Percentiles rank a stretch among this genome's conserved stretches.
phyloP scores from a whole-genome alignment of 2,888 invertebrate genomes.

The Schizaphis graminum region DNA sequence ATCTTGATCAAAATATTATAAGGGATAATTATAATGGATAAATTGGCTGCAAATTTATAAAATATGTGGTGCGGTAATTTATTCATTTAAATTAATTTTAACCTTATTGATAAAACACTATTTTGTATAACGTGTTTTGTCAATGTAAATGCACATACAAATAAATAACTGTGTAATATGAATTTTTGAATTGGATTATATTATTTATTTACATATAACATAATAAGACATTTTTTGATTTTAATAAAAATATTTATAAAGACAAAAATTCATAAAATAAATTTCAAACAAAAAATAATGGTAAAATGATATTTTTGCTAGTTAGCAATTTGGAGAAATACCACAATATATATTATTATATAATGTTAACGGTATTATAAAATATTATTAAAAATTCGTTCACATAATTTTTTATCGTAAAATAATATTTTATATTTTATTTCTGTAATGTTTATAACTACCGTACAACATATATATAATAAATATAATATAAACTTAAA shows the following conservation, averaged over 20 bases:
- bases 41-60: neutral
- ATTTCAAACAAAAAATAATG: neutral
- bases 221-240: neutral
- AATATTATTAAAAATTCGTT: neutral
- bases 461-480: neutral
- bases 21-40: neutral
- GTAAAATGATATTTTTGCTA: neutral
- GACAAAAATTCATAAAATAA: neutral
- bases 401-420: neutral
- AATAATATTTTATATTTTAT: slow-evolving; percentile 7
- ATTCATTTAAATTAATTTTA: neutral
- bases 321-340: neutral
- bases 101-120: neutral
- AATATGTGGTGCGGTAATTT: neutral
- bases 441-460: neutral
- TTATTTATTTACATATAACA: neutral
- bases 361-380: neutral
- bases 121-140: neutral
- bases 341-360: neutral
- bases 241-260: neutral
- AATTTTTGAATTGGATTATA: neutral
- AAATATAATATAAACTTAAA: slow-evolving; percentile 1
- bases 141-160: neutral
- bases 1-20: neutral
- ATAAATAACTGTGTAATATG: neutral